These are phyloP conservation scores for Trichonephila inaurata DNA, from an alignment of 1,140 invertebrate species.

Conservation along the genomic window DNA sequence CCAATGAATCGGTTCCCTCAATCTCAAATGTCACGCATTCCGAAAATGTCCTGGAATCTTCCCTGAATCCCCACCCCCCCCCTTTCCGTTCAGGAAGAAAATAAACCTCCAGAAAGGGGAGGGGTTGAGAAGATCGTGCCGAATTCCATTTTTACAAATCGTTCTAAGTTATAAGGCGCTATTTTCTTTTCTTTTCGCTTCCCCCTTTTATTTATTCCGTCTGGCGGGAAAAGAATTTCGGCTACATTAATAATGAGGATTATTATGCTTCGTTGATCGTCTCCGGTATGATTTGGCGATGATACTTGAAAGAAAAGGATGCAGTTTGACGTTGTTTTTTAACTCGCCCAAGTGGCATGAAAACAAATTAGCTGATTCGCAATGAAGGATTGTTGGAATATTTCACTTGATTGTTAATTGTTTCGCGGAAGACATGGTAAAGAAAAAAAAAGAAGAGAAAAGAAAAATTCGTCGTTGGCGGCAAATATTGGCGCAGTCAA, in stretches of 20 bases:
- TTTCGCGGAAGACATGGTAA: neutral
- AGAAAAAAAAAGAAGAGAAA: neutral
- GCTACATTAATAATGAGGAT: conserved; percentile 25
- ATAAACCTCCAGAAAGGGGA: neutral
- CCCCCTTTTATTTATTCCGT: neutral
- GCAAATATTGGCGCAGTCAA: neutral
- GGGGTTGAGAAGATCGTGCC: neutral
- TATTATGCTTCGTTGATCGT: neutral
- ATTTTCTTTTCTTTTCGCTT: neutral
- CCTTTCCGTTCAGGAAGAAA: neutral
- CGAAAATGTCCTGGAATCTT: conserved; percentile 40
- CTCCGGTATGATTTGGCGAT: neutral
- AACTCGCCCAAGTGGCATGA: neutral
- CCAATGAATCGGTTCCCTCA: conserved; percentile 9
- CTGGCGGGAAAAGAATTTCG: neutral
- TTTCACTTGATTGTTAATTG: conserved; percentile 18
- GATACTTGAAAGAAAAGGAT: neutral
- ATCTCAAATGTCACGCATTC: conserved; percentile 66
- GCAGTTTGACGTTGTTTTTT: neutral
- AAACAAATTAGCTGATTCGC: conserved; percentile 10
- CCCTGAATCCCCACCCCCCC: neutral
- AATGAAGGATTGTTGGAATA: neutral
- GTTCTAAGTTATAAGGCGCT: neutral
- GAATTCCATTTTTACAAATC: conserved; percentile 32
- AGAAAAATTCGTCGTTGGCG: neutral